A percentile compares a stretch with the other conserved stretches of the same genome.
Conservation (phyloP, 2,888 invertebrate species). For the Pinctada fucata region DNA sequence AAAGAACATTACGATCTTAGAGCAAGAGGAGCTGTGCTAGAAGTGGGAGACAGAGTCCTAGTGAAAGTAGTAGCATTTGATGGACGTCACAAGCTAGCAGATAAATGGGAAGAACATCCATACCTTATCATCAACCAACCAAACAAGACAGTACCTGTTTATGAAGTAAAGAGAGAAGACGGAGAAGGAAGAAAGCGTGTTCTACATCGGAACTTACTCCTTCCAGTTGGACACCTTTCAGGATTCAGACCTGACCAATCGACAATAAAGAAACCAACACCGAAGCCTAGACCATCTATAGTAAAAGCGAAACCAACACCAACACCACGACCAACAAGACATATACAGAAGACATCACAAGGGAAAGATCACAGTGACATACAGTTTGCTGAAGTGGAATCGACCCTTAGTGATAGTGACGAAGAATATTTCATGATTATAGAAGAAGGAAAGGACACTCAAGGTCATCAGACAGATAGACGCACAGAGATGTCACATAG, state of each 20-base stretch:
- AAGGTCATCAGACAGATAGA: neutral
- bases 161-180: conserved; percentile 2
- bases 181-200: neutral
- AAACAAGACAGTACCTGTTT: neutral
- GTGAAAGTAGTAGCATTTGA: too few relatives aligned
- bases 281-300: neutral
- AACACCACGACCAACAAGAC: neutral
- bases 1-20: too few relatives aligned
- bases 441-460: neutral
- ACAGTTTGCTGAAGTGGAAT: neutral
- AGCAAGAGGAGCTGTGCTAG: too few relatives aligned
- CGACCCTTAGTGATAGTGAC: neutral
- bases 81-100: too few relatives aligned
- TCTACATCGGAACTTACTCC: neutral
- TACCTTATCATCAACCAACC: too few relatives aligned
- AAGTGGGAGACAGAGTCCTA: too few relatives aligned
- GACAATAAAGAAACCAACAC: neutral
- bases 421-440: neutral
- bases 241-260: neutral
- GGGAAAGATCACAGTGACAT: neutral
- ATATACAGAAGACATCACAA: neutral
- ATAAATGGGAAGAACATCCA: too few relatives aligned
- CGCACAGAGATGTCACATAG: neutral
- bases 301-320: too few relatives aligned
- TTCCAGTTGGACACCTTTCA: conserved; percentile 4